Evolutionary conservation across 2,888 invertebrate species (phyloP).

Genomic region (Xestobium rufovillosum): DNA sequence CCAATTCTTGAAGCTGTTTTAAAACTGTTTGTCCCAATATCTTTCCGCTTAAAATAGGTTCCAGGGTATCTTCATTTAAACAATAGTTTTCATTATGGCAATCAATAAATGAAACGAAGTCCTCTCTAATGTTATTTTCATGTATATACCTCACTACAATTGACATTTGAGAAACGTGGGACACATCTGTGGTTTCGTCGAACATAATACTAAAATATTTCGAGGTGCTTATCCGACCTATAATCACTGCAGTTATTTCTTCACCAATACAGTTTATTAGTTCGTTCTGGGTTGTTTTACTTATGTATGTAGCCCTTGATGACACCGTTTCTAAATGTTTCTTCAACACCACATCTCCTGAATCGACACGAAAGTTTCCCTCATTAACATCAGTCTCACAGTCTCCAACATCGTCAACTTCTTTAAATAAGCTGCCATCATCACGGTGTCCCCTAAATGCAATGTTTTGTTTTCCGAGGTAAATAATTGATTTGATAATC

Average conservation of each 20-base stretch:
- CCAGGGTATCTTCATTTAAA: conserved; percentile 18
- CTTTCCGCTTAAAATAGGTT: conserved; percentile 23
- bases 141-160: conserved; percentile 26
- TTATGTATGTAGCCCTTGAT: conserved; percentile 23
- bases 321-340: conserved; percentile 23
- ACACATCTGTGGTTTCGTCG: conserved; percentile 30
- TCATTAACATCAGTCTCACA: conserved; percentile 8
- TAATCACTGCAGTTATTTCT: conserved; percentile 22
- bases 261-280: conserved; percentile 26
- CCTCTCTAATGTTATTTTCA: no score
- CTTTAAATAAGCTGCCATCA: neutral
- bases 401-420: no score
- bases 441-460: neutral
- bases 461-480: conserved; percentile 1
- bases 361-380: conserved; percentile 26
- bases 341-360: conserved; percentile 21
- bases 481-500: neutral
- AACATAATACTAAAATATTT: conserved; percentile 27
- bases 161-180: conserved; percentile 27
- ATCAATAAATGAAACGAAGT: conserved; percentile 23
- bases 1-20: conserved; percentile 22
- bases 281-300: conserved; percentile 29
- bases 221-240: conserved; percentile 16
- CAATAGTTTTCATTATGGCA: conserved; percentile 18
- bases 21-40: conserved; percentile 24